Conservation (phyloP, 2,113 vertebrate species). For the Xiphophorus couchianus region DNA sequence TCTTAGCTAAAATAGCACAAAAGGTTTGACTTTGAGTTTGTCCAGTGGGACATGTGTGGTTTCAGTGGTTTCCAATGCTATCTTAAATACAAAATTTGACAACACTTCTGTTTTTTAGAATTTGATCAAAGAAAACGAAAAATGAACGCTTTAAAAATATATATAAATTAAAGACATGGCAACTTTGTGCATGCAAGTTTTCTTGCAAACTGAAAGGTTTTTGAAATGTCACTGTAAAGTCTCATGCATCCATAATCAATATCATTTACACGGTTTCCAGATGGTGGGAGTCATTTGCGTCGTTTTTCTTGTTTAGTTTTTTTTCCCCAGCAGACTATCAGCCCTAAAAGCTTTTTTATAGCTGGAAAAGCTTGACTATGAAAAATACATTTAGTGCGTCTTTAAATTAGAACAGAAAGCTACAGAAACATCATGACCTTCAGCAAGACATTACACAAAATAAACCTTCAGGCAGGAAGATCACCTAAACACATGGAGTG, state of each 20-base stretch:
- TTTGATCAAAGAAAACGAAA: neutral
- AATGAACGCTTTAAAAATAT: neutral
- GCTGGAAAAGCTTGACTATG: no score
- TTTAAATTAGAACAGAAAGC: neutral
- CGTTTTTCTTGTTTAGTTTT: neutral
- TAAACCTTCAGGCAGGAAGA: neutral
- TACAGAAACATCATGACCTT: neutral
- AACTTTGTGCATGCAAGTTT: neutral
- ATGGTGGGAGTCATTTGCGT: constrained; percentile 12
- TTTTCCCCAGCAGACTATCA: neutral
- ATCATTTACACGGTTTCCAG: constrained; percentile 9
- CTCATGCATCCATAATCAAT: neutral
- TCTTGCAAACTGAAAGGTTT: neutral
- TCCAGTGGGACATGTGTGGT: neutral
- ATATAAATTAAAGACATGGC: neutral
- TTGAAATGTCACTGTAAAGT: neutral
- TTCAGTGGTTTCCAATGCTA: neutral
- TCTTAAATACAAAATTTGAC: neutral
- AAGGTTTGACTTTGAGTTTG: neutral
- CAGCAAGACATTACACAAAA: neutral
- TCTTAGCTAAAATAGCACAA: neutral
- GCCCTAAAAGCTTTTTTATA: neutral
- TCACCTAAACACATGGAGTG: neutral
- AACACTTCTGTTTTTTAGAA: neutral
- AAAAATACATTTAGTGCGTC: no score